phyloP scores from a whole-genome alignment of 2,797 vertebrate species.

The Sebastes goodei region DNA sequence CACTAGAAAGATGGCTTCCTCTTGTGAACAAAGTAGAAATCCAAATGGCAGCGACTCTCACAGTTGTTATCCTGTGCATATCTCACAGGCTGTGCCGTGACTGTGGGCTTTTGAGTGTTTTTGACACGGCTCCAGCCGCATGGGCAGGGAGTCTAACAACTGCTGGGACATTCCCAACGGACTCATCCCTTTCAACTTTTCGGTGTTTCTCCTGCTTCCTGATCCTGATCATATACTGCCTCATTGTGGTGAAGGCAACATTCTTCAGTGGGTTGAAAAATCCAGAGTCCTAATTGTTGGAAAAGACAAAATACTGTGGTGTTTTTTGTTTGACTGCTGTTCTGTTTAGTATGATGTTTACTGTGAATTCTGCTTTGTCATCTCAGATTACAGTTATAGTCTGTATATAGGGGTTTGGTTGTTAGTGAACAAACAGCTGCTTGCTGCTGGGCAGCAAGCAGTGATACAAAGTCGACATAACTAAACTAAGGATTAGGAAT shows the following conservation, averaged over 20 bases:
- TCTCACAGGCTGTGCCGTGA: conserved; percentile 46
- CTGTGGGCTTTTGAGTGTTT: conserved; percentile 63
- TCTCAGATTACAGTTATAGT: background rate
- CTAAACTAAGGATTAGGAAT: background rate
- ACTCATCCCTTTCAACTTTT: conserved; percentile 75
- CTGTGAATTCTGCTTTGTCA: background rate
- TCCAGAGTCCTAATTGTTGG: conserved; percentile 18
- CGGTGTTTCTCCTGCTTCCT: conserved; percentile 62
- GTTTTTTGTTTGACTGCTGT: background rate
- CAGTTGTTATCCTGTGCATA: conserved; percentile 64
- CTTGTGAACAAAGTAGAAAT: conserved; percentile 41
- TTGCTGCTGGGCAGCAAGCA: background rate
- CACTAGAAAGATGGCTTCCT: conserved; percentile 41
- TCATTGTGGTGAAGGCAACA: conserved; percentile 85
- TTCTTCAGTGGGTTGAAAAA: conserved; percentile 70
- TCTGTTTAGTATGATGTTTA: background rate
- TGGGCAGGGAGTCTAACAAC: conserved; percentile 66
- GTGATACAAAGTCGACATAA: background rate
- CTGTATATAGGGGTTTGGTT: background rate
- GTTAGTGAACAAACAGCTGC: background rate
- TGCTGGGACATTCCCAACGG: conserved; percentile 73
- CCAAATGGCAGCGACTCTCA: conserved; percentile 55
- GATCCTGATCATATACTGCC: conserved; percentile 88
- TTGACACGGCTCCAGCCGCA: conserved; percentile 70
- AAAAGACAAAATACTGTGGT: conserved; percentile 3